Conservation (phyloP, 2,113 vertebrate species). For the Pseudonaja textilis region DNA sequence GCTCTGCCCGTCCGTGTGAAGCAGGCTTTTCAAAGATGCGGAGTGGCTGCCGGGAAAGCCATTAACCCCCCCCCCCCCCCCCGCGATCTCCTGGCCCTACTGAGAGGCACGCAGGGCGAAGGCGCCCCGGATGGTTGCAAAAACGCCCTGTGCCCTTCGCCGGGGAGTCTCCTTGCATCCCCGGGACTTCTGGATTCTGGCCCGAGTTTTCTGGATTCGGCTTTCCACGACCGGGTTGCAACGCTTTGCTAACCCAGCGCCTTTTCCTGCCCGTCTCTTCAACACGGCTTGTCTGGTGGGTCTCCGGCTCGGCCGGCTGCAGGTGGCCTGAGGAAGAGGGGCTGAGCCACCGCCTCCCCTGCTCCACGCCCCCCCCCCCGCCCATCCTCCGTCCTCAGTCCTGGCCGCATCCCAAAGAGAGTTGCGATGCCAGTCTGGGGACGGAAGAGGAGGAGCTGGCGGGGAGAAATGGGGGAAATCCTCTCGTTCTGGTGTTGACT, state of each 20-base stretch:
- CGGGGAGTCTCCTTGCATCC: not conserved
- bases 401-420: not conserved
- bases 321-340: not conserved
- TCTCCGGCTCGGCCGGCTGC: not conserved
- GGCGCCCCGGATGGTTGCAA: not conserved
- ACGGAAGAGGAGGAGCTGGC: not conserved
- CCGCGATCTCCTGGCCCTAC: not conserved
- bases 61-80: not conserved
- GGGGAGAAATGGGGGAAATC: not conserved
- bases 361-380: fast-evolving
- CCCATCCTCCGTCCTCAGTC: not conserved
- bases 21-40: not conserved
- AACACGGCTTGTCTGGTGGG: not conserved
- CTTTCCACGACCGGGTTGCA: not conserved
- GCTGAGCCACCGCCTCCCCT: not conserved
- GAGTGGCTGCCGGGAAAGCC: not conserved
- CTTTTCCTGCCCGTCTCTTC: not conserved
- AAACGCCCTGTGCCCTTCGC: not conserved
- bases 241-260: not conserved
- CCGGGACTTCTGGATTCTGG: not conserved
- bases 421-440: not conserved
- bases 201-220: not conserved
- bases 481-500: not conserved
- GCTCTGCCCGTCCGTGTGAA: not conserved
- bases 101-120: not conserved